A percentile compares a stretch with the other conserved stretches of the same genome.
phyloP scores from a whole-genome alignment of 2,888 invertebrate species.

The Homarus gammarus region DNA sequence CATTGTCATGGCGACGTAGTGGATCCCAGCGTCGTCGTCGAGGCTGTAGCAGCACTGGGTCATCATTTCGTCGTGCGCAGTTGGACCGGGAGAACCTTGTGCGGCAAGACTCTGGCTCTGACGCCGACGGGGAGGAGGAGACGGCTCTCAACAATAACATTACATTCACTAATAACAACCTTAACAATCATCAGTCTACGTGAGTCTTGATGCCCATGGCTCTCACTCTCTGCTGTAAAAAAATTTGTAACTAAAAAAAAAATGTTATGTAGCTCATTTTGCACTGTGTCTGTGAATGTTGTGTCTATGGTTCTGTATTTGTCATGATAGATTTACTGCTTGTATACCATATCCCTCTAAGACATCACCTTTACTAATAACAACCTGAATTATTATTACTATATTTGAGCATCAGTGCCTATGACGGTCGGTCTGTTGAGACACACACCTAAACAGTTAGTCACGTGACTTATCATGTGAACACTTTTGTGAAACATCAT shows the following conservation, averaged over 20 bases:
- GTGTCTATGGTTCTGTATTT: too few species aligned
- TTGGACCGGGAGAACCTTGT: constrained; percentile 56
- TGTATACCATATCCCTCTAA: too few species aligned
- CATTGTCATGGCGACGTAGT: constrained; percentile 55
- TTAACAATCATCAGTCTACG: constrained; percentile 77
- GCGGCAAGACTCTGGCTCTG: constrained; percentile 84
- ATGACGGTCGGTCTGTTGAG: too few species aligned
- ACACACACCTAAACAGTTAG: too few species aligned
- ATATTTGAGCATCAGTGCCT: too few species aligned
- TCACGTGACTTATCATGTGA: too few species aligned
- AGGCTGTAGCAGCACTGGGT: constrained; percentile 40
- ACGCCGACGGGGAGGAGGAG: constrained; percentile 80
- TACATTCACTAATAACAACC: constrained; percentile 78
- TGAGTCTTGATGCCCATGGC: constrained; percentile 18
- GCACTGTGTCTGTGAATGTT: too few species aligned
- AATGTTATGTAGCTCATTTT: too few species aligned
- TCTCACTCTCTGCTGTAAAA: constrained; percentile 77
- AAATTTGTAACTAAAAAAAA: too few species aligned
- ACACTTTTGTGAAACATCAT: too few species aligned
- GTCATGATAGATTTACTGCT: constrained; percentile 78
- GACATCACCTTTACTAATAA: background rate
- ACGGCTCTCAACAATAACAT: constrained; percentile 77
- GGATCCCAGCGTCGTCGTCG: constrained; percentile 54
- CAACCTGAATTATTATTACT: too few species aligned
- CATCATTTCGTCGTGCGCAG: constrained; percentile 50